Evolutionary conservation across 2,113 vertebrate genomes (phyloP), one percentile per base, ranked within the genome.

Genomic region (Beaufortia kweichowensis): DNA sequence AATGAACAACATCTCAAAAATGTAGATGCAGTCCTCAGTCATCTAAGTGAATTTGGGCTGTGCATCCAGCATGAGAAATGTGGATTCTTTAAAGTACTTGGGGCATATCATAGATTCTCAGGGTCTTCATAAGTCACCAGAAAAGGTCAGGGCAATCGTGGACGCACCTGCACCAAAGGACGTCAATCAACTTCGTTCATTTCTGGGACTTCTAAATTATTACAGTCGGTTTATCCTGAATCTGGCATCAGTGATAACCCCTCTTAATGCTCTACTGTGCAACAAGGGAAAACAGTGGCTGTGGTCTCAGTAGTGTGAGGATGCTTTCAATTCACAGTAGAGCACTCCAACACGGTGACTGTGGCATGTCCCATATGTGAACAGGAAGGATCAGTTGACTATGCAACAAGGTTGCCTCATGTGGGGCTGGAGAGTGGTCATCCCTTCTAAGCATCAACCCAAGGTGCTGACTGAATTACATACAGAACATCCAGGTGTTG

Each of bases 31-130:
- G 46, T 65, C 5, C 29, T 81, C 2, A 4, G 21, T 2, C 10
- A 14, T 7, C 43, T 82, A 3, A 15, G 75, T 6, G 23, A 76
- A 10, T 82, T 61, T 31, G 73, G 72, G 6, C 14, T 77, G 1
- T 28, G 4, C 2, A 26, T 65, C 1, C 12, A 77, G 11, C 3
- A 9, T 19, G 55, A 64, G 6, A 77, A 66, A 21, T 61, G 41
- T 75, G 11, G 60, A 11, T 61, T 81, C 7, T 50, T 77, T 21
- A 59, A 73, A 81, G 23, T 81, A 81, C 14, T 60, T 74, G 8
- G 68, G 79, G 7, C 48, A 77, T 21, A 62, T 43, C 5, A 79
- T 75, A 12, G 50, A 79, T 57, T 19, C 11, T 24, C 7, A 69
- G 17, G 64, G 48, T 39, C 75, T 48, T 41, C 72, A 75, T 29